Evolutionary conservation across 2,113 vertebrate genomes (phyloP), one percentile per base, ranked within the genome.

Genomic region (Xyliphius kryptos): DNA sequence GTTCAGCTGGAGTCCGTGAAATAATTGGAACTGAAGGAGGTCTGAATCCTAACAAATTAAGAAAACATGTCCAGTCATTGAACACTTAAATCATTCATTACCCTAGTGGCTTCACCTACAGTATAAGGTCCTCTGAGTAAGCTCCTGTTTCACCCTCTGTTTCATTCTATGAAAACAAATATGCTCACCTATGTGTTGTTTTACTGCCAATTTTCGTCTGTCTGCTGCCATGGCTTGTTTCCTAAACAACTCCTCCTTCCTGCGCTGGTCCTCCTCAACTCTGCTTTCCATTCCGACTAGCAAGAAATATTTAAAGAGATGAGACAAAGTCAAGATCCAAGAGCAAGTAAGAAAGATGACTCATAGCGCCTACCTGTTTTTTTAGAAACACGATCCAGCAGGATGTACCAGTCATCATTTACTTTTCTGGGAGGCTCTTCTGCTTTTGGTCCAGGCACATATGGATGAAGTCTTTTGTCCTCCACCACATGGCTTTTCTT

Each of bases 381-480:
- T 66, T 22, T 49, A 13, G 21, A 47, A 43, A 36, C 16, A 50
- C 16, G 14, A 49, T 82, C 81, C 19, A 85, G 76, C 1, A 84
- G 78, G 74, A 74, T 66, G 78, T 82, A 87, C 84, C 85, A 87
- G 56, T 85, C 80, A 59, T 78, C 80, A 38, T 77, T 64, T 37
- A 60, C 63, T 32, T 69, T 71, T 15, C 73, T 70, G 1, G 63
- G 56, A 9, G 56, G 5, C 52, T 22, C 12, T 1, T 61, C 70
- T 32, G 1, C 69, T 69, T 77, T 81, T 68, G 78, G 3, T 51
- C 9, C 16, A 11, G n/a, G n/a, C 16, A 60, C 8, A n/a, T n/a
- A n/a, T 20, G n/a, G 37, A 13, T n/a, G 65, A 41, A 17, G 16
- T 55, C 14, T 44, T 65, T 40, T 61, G 12, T 5, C 8, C 38